Evolutionary conservation across 2,797 vertebrate species (phyloP).

Genomic region (Helicolenus hilgendorfi): DNA sequence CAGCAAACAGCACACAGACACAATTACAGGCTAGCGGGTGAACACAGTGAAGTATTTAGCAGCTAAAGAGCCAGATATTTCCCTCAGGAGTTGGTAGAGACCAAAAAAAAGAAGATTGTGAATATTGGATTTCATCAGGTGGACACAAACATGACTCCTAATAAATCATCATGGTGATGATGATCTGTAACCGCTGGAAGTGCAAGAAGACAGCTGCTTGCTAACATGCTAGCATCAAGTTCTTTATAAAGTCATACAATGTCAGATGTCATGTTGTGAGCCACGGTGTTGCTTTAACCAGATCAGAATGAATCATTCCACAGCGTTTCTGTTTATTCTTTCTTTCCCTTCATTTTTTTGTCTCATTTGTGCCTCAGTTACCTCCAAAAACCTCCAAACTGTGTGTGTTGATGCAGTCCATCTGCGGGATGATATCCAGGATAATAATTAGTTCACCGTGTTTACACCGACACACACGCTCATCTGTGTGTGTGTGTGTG

Average conservation of each 20-base stretch:
- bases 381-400: not conserved
- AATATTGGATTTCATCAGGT: not conserved
- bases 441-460: slow-evolving; percentile 54
- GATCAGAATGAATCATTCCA: not conserved
- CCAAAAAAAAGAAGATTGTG: not conserved
- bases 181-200: not conserved
- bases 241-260: not conserved
- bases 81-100: not conserved
- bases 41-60: not conserved
- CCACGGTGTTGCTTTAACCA: not conserved
- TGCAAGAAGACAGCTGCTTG: not conserved
- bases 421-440: slow-evolving; percentile 50
- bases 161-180: not conserved
- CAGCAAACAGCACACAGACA: not conserved
- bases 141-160: not conserved
- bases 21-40: not conserved
- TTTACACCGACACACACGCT: slow-evolving; percentile 12
- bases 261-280: not conserved
- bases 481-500: too few species aligned
- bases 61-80: not conserved
- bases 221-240: not conserved
- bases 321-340: not conserved
- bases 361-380: not conserved
- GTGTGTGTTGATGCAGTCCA: slow-evolving; percentile 50
- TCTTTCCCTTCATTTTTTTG: not conserved